A percentile compares a stretch with the other conserved stretches of the same genome.
Conservation (phyloP, 2,113 vertebrate species). For the Myocastor coypus region DNA sequence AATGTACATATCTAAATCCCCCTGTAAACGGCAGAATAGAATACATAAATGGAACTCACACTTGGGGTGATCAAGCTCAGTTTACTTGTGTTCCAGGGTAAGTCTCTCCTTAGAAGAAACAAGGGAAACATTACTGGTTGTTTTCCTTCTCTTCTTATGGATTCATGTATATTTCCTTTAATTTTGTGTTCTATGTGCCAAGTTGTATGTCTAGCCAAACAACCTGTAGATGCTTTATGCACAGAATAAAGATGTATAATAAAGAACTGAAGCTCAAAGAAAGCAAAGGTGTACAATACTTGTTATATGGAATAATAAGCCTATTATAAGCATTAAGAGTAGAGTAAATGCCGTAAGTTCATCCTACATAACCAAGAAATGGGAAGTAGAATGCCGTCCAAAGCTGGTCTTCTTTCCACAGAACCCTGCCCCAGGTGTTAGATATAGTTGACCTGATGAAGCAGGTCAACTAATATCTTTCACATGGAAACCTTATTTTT, state of each 20-base stretch:
- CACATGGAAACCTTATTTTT: constrained; percentile 39
- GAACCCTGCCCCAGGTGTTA: neutral
- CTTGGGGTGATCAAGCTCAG: constrained; percentile 58
- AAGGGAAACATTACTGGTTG: constrained; percentile 12
- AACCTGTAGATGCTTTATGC: neutral
- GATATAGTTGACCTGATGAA: neutral
- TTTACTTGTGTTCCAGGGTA: constrained; percentile 83
- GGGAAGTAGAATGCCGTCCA: neutral
- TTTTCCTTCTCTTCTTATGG: constrained; percentile 35
- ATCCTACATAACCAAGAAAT: neutral
- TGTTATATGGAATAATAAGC: neutral
- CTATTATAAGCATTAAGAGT: neutral
- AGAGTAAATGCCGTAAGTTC: neutral
- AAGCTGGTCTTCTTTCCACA: neutral
- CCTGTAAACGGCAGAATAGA: neutral
- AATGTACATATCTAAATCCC: neutral
- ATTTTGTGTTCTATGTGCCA: constrained; percentile 39
- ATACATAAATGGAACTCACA: neutral
- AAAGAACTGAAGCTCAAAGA: neutral
- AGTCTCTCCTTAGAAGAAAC: constrained; percentile 70
- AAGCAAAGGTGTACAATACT: neutral
- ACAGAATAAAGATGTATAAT: neutral
- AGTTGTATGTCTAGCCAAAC: neutral
- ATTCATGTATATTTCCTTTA: neutral
- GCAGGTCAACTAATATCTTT: neutral